phyloP scores from a whole-genome alignment of 2,888 invertebrate genomes.

The Thymelicus acteon region DNA sequence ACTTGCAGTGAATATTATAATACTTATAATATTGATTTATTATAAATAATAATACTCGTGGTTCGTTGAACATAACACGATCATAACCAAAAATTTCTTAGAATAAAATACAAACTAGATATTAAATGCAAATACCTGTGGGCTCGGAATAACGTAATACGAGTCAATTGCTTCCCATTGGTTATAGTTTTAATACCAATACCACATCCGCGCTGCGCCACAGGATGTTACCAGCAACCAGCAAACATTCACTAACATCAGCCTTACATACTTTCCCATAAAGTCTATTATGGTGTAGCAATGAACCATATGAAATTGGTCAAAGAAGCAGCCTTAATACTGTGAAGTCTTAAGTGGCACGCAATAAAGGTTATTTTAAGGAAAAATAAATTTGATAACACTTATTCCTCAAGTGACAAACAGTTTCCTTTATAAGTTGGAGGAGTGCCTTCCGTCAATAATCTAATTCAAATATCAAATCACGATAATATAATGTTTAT shows the following conservation, averaged over 20 bases:
- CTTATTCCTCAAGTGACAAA: constrained; percentile 41
- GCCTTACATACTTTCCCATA: constrained; percentile 41
- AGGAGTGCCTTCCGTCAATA: constrained; percentile 9
- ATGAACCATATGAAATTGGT: constrained; percentile 24
- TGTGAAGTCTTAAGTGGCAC: constrained; percentile 36
- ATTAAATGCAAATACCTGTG: background rate
- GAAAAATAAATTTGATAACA: constrained; percentile 35
- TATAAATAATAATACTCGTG: too few relatives aligned
- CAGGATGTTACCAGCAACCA: constrained; percentile 64
- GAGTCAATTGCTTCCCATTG: constrained; percentile 41
- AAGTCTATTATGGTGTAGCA: constrained; percentile 42
- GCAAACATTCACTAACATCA: constrained; percentile 1
- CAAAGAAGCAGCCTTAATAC: constrained; percentile 34
- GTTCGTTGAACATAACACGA: too few relatives aligned
- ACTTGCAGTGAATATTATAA: too few relatives aligned
- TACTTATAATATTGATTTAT: too few relatives aligned
- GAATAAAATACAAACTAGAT: too few relatives aligned
- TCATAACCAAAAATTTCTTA: too few relatives aligned
- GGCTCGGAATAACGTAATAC: constrained; percentile 27
- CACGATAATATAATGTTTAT: background rate
- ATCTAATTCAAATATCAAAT: background rate
- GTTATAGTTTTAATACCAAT: constrained; percentile 50
- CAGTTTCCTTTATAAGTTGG: constrained; percentile 47
- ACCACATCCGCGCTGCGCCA: constrained; percentile 76
- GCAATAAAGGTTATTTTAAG: constrained; percentile 40